Base-by-base conservation (phyloP, 2,888 invertebrate genomes). In the Nasonovia ribisnigri region DNA sequence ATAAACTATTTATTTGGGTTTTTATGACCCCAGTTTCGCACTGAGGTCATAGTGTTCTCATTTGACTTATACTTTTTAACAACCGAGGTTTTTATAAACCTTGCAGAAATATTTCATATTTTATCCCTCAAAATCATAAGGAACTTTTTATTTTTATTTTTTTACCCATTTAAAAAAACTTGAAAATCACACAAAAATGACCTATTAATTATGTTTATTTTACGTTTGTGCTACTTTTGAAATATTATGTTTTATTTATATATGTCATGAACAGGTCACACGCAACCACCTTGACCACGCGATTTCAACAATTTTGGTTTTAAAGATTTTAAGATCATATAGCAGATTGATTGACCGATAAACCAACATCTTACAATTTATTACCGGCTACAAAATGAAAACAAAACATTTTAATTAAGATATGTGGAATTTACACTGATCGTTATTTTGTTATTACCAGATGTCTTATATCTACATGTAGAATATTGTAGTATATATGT, bases 281-380 rank as follows among this genome's bases (percentile, higher is more conserved):
- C 87, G 87, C 48, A 48, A 87, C n/a, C 10, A 10, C 24, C 67
- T n/a, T 67, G 51, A 87, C 20, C 87, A 48, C 51, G 48, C 48
- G 48, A 87, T n/a, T 87, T 51, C 36, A 87, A 87, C 51, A 29
- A 36, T 87, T 87, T 87, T n/a, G 48, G 51, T 67, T 36, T 67
- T 67, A 67, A n/a, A 67, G 67, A 67, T 36, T 67, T 67, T 16
- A 67, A 67, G 5, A 67, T 67, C 6, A n/a, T 67, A 20, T n/a
- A 67, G 16, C 67, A 16, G 67, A 6, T 67, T 36, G 36, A 67
- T 67, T 36, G 67, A 67, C n/a, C 20, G 36, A 67, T 67, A 67
- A 67, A 67, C 67, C 6, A n/a, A 67, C 0, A 67, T 67, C 2
- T 6, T 36, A 67, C 36, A 16, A 67, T 1, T 67, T 67, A 67